Percentiles rank a stretch among this genome's conserved stretches.
phyloP scores from a whole-genome alignment of 2,888 invertebrate genomes.

The Hypomecis punctinalis region DNA sequence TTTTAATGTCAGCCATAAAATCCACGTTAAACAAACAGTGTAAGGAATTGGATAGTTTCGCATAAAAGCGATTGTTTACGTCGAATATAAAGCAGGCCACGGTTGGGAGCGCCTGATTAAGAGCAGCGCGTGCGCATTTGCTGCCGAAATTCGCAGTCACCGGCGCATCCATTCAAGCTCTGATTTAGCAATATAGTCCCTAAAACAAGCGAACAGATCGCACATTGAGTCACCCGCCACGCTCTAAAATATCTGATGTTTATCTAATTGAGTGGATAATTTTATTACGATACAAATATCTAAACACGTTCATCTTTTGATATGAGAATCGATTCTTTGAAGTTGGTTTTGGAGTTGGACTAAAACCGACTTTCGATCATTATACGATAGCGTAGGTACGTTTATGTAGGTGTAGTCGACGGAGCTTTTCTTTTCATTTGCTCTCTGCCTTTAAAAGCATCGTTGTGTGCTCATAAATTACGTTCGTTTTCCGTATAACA shows the following conservation, averaged over 20 bases:
- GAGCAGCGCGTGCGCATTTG: conserved; percentile 51
- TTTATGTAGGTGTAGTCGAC: conserved; percentile 18
- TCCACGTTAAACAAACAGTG: conserved; percentile 15
- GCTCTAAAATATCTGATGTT: conserved; percentile 31
- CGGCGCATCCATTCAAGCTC: conserved; percentile 45
- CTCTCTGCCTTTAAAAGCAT: conserved; percentile 21
- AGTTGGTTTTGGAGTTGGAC: conserved; percentile 9
- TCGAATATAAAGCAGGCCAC: conserved; percentile 45
- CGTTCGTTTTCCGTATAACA: conserved; percentile 26
- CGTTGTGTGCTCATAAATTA: conserved; percentile 20
- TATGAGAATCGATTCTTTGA: conserved; percentile 22
- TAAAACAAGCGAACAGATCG: conserved; percentile 24
- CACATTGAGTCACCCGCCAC: conserved; percentile 23
- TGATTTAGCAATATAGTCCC: conserved; percentile 53
- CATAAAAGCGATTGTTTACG: conserved; percentile 30
- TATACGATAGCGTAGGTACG: neutral
- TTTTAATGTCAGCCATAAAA: conserved; percentile 31
- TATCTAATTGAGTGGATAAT: conserved; percentile 41
- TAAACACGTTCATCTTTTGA: conserved; percentile 21
- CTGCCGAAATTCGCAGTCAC: conserved; percentile 62
- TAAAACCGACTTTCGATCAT: conserved; percentile 23
- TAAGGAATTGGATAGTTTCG: conserved; percentile 33
- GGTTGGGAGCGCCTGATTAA: conserved; percentile 51
- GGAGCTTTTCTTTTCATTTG: conserved; percentile 15
- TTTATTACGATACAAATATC: conserved; percentile 31